Evolutionary conservation across 2,113 vertebrate genomes (phyloP).

Genomic region (Eublepharis macularius): DNA sequence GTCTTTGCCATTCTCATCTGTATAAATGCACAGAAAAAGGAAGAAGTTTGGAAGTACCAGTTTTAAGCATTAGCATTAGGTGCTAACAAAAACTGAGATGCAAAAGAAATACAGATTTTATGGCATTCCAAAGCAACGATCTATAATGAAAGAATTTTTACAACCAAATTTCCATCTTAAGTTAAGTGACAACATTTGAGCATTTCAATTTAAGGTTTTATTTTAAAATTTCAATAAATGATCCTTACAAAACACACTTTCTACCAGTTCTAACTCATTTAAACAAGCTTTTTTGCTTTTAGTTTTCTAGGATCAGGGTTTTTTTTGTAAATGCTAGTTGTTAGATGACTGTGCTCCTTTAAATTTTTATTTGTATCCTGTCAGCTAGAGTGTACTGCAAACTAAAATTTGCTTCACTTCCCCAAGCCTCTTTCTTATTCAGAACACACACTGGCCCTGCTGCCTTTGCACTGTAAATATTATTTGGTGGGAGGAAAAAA

Average conservation of each 20-base stretch:
- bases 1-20: slow-evolving; percentile 98
- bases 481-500: slow-evolving; percentile 78
- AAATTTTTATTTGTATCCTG: slow-evolving; percentile 59
- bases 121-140: slow-evolving; percentile 2
- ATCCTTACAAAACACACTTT: slow-evolving; percentile 35
- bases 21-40: background rate
- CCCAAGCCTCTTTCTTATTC: slow-evolving; percentile 78
- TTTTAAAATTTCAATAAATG: slow-evolving; percentile 30
- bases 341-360: slow-evolving; percentile 28
- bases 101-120: slow-evolving; percentile 25
- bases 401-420: slow-evolving; percentile 65
- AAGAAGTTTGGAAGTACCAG: background rate
- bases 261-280: slow-evolving; percentile 52
- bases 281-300: slow-evolving; percentile 10
- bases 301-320: background rate
- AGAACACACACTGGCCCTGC: slow-evolving; percentile 81
- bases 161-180: slow-evolving; percentile 32
- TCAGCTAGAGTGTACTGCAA: slow-evolving; percentile 57
- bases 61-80: slow-evolving; percentile 16
- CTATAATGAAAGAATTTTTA: slow-evolving; percentile 36
- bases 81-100: slow-evolving; percentile 9
- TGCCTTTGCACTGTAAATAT: slow-evolving; percentile 85
- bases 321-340: slow-evolving; percentile 58
- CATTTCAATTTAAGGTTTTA: slow-evolving; percentile 21
- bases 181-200: slow-evolving; percentile 24